Conservation (phyloP, 1,140 invertebrate species). For the Cydia amplana region DNA sequence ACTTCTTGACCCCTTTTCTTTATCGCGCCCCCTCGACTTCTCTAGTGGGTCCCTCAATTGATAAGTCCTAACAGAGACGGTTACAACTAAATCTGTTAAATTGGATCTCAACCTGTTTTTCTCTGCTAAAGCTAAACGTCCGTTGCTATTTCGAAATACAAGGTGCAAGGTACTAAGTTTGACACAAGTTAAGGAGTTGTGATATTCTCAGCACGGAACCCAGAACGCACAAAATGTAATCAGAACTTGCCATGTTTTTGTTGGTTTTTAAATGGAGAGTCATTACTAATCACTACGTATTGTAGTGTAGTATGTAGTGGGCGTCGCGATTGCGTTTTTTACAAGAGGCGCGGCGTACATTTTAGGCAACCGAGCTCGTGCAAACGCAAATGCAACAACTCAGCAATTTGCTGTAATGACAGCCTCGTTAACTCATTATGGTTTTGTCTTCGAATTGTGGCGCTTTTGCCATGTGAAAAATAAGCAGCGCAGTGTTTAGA, state of each 20-base stretch:
- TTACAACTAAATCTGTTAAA: no score
- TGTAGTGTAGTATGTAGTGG: no score
- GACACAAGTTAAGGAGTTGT: no score
- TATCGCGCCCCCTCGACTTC: no score
- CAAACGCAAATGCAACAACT: background rate
- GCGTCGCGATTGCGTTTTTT: slow-evolving; percentile 7
- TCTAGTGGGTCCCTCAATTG: no score
- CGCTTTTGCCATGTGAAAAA: background rate
- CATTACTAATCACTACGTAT: slow-evolving; percentile 10
- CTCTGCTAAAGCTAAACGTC: no score
- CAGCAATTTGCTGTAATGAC: background rate
- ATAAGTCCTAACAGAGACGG: no score
- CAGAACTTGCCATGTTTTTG: background rate
- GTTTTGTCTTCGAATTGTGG: background rate
- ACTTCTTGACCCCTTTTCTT: no score
- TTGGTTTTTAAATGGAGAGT: slow-evolving; percentile 1
- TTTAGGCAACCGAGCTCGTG: slow-evolving; percentile 1
- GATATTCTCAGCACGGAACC: background rate
- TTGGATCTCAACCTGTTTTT: no score
- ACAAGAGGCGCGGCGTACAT: background rate
- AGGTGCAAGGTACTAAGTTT: no score
- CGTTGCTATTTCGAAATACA: no score
- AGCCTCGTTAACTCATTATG: background rate
- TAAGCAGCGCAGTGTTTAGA: background rate
- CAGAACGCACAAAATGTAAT: background rate